Percentiles rank a stretch among this genome's conserved stretches.
Evolutionary conservation across 2,797 vertebrate species (phyloP).

Genomic region (Acipenser transmontanus): DNA sequence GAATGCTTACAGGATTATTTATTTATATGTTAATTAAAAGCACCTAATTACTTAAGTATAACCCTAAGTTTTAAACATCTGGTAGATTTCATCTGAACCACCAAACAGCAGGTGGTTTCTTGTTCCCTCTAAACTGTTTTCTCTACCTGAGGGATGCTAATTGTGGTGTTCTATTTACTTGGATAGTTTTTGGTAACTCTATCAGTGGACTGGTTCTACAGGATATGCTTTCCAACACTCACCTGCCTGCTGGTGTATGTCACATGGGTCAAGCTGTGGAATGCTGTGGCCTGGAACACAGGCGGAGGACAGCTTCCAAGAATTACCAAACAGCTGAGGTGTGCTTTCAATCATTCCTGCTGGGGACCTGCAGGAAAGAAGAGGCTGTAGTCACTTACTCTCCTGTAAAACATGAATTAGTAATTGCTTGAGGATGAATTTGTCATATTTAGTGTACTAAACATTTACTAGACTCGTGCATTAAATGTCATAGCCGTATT

Average conservation of each 20-base stretch:
- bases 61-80: conserved; percentile 8
- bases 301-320: conserved; percentile 80
- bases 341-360: conserved; percentile 90
- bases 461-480: too few relatives aligned
- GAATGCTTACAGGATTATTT: not conserved
- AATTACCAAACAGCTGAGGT: conserved; percentile 85
- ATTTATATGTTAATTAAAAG: conserved; percentile 6
- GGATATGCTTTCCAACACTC: conserved; percentile 19
- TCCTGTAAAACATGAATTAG: too few relatives aligned
- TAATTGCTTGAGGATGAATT: too few relatives aligned
- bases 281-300: conserved; percentile 55
- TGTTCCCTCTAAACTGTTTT: conserved; percentile 18
- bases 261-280: conserved; percentile 80
- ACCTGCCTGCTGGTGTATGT: conserved; percentile 88
- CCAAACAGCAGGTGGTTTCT: conserved; percentile 6
- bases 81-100: not conserved
- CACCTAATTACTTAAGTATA: conserved; percentile 12
- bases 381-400: too few relatives aligned
- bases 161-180: not conserved
- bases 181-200: not conserved
- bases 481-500: too few relatives aligned
- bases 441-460: too few relatives aligned
- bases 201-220: not conserved
- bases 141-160: not conserved
- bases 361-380: conserved; percentile 65